phyloP scores from a whole-genome alignment of 1,140 invertebrate genomes.

The Eupristina koningsbergeri region DNA sequence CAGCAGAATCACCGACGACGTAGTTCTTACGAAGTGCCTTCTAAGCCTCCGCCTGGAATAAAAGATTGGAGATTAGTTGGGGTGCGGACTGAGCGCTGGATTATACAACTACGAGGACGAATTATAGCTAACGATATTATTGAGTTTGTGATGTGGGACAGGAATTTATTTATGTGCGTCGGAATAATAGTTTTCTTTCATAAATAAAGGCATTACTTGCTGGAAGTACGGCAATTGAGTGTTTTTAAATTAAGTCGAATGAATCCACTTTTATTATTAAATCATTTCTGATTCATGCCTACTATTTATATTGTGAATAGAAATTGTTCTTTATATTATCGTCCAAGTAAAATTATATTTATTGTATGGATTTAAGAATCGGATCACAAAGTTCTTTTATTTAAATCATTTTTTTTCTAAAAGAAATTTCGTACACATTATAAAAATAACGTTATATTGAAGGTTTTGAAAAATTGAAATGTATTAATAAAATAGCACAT shows the following conservation, averaged over 20 bases:
- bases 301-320: no score
- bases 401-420: no score
- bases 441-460: no score
- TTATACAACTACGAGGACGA: not conserved
- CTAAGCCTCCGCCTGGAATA: not conserved
- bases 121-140: not conserved
- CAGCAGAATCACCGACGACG: constrained; percentile 23
- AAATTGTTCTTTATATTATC: not conserved
- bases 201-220: not conserved
- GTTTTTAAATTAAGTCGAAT: not conserved
- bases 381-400: no score
- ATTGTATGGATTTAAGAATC: not conserved
- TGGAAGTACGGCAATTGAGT: not conserved
- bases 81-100: not conserved
- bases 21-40: not conserved
- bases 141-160: not conserved
- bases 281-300: no score
- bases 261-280: no score
- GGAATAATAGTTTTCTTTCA: not conserved
- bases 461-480: no score
- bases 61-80: not conserved
- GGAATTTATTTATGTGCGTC: not conserved
- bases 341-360: not conserved
- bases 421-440: no score
- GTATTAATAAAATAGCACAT: no score